Base-by-base conservation (phyloP, 2,797 vertebrate genomes). In the Kryptopterus vitreolus region DNA sequence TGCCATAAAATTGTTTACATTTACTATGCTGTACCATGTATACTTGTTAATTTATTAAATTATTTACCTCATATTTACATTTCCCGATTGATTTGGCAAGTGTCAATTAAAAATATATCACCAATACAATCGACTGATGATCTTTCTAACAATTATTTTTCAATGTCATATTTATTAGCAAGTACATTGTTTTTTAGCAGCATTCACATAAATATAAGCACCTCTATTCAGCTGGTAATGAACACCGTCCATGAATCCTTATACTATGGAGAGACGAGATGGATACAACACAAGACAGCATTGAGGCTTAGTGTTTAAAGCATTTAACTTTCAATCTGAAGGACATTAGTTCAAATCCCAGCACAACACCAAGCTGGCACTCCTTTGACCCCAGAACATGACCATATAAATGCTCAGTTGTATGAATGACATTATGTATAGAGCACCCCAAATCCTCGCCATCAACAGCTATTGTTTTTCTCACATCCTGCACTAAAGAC, bases 1-100 rank as follows among this genome's bases (percentile, higher is more conserved):
- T 46, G 83, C 62, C 52, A 38, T 76, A 43, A 65, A 86, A 85
- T 90, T 91, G 88, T 93, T 92, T 92, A 92, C 89, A 88, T 87
- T 74, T 81, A 86, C 18, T 63, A 79, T 87, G 81, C 70, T 75
- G 63, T 59, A 43, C 77, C n/a, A 53, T 74, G 86, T 82, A 88
- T 86, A 81, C 89, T 86, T 86, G 20, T 73, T 87, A 92, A 93
- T 92, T 93, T 92, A 94, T 91, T 92, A 93, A 94, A 94, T 93
- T 91, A 93, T 93, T 89, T 88, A 88, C 82, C 46, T 75, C 46
- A 29, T 68, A 35, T 53, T 43, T 55, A 12, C 31, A 63, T 35
- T 8, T 48, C 31, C 48, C n/a, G 50, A 24, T 58, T 58, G 22
- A 7, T 58, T 38, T 57, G 52, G 70, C 57, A 58, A 58, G 35